phyloP scores from a whole-genome alignment of 2,113 vertebrate species.

The Urocynchramus pylzowi region DNA sequence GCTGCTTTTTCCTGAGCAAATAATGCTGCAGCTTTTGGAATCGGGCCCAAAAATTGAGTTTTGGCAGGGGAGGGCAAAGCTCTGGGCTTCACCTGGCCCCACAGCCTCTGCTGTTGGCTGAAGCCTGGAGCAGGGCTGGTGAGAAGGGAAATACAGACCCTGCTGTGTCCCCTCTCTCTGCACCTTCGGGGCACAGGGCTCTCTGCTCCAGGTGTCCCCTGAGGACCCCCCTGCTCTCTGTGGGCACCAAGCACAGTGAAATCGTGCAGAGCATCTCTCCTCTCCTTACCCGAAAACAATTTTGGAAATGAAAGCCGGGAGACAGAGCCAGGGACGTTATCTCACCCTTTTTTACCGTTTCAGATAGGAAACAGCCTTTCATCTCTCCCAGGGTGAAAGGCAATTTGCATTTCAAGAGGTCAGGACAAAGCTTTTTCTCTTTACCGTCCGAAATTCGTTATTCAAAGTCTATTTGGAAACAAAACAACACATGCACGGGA shows the following conservation, averaged over 20 bases:
- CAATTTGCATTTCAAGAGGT: constrained; percentile 47
- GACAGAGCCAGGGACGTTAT: background rate
- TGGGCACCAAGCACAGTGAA: fast-evolving
- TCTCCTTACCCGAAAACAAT: background rate
- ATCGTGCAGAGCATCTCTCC: background rate
- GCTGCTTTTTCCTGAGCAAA: background rate
- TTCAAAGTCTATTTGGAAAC: background rate
- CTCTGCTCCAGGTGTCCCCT: background rate
- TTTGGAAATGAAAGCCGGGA: background rate
- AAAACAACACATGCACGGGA: background rate
- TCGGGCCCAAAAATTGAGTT: fast-evolving
- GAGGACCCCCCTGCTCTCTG: background rate
- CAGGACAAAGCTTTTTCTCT: background rate
- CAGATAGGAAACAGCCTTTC: background rate
- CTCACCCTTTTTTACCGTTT: background rate
- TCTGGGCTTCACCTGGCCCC: background rate
- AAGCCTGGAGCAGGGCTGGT: background rate
- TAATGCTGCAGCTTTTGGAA: background rate
- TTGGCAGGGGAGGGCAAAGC: background rate
- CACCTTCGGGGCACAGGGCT: fast-evolving
- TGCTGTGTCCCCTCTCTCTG: background rate
- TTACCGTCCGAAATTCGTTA: background rate
- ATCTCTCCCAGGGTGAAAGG: background rate
- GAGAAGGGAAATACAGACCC: background rate
- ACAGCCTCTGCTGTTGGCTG: background rate